Base-by-base conservation (phyloP, 1,140 invertebrate species). In the Zaprionus africanus region DNA sequence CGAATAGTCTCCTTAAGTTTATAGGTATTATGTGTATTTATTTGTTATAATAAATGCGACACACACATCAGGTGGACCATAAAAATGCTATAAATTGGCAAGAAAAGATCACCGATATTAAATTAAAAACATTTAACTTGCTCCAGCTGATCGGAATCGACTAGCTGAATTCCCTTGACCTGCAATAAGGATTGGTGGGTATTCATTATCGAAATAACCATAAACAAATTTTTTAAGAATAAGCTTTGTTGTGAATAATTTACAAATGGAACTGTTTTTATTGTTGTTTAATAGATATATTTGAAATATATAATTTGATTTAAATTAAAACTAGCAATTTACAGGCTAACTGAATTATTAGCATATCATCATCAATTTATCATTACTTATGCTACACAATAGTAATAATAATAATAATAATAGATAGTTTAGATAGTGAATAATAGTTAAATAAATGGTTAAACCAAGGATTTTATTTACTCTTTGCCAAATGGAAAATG, bases 301-400 rank as follows among this genome's bases (percentile, higher is more conserved):
- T 88, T 84, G 64, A 76, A 90, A 88, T 88, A 88, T 84, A 90
- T 73, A 88, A 81, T 90, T 90, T 90, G 85, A 84, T 90, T 88
- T 88, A 88, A 81, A 84, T 84, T 87, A 81, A 63, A 61, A 71
- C 84, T 88, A 88, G 84, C 84, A 88, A 87, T 87, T 73, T 87
- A 87, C 84, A 88, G 68, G 84, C 80, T 76, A 77, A 72, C 41
- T n/a, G 65, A 63, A 78, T 71, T 78, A 56, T n/a, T 56, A 56
- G 46, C 46, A 17, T 65, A 71, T 46, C 59, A 67, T 79, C 49
- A 46, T 79, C 49, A 41, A 65, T 76, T 78, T 76, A 70, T 81
- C 34, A 62, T 62, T 71, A 79, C 81, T 81, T 76, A 87, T 66
- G 71, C 74, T 87, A 87, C 78, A 81, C 57, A 78, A 79, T 87